A percentile compares a stretch with the other conserved stretches of the same genome.
Conservation (phyloP, 2,113 vertebrate species). For the Bungarus multicinctus region DNA sequence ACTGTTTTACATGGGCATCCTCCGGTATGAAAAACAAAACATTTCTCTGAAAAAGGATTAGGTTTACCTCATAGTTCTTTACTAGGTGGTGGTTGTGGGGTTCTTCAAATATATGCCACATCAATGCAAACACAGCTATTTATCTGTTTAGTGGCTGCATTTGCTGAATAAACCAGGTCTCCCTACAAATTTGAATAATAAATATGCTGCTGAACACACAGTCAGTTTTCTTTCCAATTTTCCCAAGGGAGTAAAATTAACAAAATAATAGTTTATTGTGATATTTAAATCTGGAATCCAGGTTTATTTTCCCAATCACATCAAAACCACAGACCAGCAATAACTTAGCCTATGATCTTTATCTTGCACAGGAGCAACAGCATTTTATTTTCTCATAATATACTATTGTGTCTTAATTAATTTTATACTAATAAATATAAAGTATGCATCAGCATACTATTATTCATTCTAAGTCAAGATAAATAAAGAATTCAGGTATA, state of each 20-base stretch:
- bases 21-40: not conserved
- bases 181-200: not conserved
- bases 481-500: not conserved
- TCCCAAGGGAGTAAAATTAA: not conserved
- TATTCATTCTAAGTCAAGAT: not conserved
- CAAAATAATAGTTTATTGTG: not conserved
- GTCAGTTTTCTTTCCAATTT: not conserved
- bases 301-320: not conserved
- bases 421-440: not conserved
- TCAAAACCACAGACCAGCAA: not conserved
- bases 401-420: not conserved
- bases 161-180: not conserved
- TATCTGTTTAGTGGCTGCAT: not conserved
- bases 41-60: not conserved
- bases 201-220: not conserved
- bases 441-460: not conserved
- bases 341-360: not conserved
- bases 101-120: not conserved
- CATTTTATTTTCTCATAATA: not conserved
- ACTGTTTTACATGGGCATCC: not conserved
- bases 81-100: not conserved
- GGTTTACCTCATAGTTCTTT: not conserved
- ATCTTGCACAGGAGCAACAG: not conserved
- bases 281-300: not conserved
- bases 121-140: not conserved